Conservation (phyloP, 2,113 vertebrate species). For the Epinephelus moara region DNA sequence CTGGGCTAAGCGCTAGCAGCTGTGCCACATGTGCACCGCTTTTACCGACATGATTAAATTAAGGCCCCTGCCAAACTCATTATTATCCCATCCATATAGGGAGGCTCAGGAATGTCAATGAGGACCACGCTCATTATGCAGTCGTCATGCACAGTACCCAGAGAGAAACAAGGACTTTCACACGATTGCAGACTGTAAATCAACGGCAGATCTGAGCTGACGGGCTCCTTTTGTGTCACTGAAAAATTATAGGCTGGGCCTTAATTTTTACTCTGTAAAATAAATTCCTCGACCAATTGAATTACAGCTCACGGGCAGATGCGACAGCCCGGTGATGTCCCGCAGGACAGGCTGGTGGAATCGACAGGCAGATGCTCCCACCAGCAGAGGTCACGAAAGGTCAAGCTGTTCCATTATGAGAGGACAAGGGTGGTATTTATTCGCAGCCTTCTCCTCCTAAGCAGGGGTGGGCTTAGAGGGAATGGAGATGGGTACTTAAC, state of each 20-base stretch:
- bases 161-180: constrained; percentile 40
- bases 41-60: constrained; percentile 76
- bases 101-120: constrained; percentile 71
- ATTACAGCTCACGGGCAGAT: constrained; percentile 65
- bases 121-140: constrained; percentile 56
- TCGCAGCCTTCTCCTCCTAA: constrained; percentile 68
- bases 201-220: constrained; percentile 3
- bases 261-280: constrained; percentile 57
- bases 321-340: constrained; percentile 61
- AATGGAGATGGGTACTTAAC: constrained; percentile 69
- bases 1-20: constrained; percentile 64
- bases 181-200: constrained; percentile 45
- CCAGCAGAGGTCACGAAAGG: constrained; percentile 73
- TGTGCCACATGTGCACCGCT: constrained; percentile 72
- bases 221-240: constrained; percentile 13
- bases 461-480: constrained; percentile 53
- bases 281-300: constrained; percentile 64
- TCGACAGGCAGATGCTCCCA: constrained; percentile 77
- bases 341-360: constrained; percentile 48
- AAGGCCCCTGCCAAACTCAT: constrained; percentile 72
- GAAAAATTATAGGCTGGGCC: constrained; percentile 34
- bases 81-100: constrained; percentile 69
- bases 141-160: constrained; percentile 26
- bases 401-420: constrained; percentile 81
- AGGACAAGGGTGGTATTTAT: constrained; percentile 82